Evolutionary conservation across 2,888 invertebrate genomes (phyloP).

Genomic region (Leucoma salicis): DNA sequence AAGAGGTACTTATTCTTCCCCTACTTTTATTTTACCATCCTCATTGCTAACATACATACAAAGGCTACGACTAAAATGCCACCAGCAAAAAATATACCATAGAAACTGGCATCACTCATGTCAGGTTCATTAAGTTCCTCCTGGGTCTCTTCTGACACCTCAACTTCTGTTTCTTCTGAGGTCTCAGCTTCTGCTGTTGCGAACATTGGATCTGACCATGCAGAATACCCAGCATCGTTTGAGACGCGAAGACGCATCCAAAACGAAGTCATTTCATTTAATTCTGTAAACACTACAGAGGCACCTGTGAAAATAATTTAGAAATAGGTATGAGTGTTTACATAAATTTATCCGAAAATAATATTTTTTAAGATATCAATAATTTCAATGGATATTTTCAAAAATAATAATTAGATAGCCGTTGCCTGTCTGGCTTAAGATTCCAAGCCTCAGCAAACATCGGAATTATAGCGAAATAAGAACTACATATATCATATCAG

Average conservation of each 20-base stretch:
- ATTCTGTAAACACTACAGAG: constrained; percentile 29
- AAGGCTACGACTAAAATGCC: constrained; percentile 51
- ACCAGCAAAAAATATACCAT: constrained; percentile 60
- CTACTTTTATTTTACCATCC: constrained; percentile 40
- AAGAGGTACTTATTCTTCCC: not conserved
- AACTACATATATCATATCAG: too few species aligned
- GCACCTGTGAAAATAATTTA: constrained; percentile 39
- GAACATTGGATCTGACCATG: constrained; percentile 49
- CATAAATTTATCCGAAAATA: too few species aligned
- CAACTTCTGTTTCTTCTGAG: constrained; percentile 1
- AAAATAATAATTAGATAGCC: too few species aligned
- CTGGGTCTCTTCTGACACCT: not conserved
- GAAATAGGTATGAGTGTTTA: too few species aligned
- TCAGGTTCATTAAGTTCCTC: constrained; percentile 10
- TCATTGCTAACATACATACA: constrained; percentile 52
- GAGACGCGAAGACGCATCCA: constrained; percentile 50
- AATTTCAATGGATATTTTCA: too few species aligned
- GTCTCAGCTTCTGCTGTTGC: constrained; percentile 30
- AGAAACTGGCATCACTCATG: constrained; percentile 41
- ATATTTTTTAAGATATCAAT: too few species aligned
- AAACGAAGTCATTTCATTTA: constrained; percentile 52
- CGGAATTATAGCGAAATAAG: too few species aligned
- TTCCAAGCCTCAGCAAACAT: too few species aligned
- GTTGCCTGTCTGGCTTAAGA: too few species aligned
- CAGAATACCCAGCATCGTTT: constrained; percentile 52